These are phyloP conservation scores for Cosmia pyralina DNA, from an alignment of 2,888 invertebrate species.

Conservation along the genomic window DNA sequence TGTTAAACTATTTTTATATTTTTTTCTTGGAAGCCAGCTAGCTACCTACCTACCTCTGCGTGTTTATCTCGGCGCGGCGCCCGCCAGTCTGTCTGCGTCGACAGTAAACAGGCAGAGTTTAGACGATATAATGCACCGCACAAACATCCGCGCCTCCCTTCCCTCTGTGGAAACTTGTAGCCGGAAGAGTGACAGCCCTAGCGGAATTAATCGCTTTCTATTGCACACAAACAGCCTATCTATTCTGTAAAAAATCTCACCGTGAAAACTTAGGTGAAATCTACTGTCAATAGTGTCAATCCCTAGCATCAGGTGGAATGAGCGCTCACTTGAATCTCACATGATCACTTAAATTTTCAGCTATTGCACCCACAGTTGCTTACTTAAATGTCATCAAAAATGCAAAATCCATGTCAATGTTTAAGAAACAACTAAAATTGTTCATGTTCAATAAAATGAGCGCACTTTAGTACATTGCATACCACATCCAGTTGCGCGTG, in stretches of 20 bases:
- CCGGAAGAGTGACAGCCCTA: slow-evolving; percentile 30
- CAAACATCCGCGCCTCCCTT: slow-evolving; percentile 58
- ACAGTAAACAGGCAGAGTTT: slow-evolving; percentile 78
- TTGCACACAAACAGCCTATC: background rate
- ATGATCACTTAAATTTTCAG: background rate
- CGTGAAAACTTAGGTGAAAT: background rate
- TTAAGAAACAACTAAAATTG: too few species aligned
- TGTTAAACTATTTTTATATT: background rate
- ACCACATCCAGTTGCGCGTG: too few species aligned
- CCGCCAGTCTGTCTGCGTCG: slow-evolving; percentile 83
- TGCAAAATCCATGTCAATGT: too few species aligned
- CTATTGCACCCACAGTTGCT: too few species aligned
- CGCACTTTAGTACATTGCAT: too few species aligned
- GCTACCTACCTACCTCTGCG: slow-evolving; percentile 67
- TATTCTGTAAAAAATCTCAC: background rate
- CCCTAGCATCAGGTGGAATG: background rate
- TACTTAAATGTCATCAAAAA: too few species aligned
- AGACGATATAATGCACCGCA: slow-evolving; percentile 70
- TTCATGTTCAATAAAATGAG: too few species aligned
- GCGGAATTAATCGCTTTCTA: slow-evolving; percentile 7
- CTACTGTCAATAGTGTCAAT: background rate
- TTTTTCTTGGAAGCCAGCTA: slow-evolving; percentile 47
- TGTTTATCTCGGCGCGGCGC: slow-evolving; percentile 74
- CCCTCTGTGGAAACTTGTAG: slow-evolving; percentile 19
- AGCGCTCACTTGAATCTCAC: background rate